Base-by-base conservation (phyloP, 2,113 vertebrate species). In the Crocuta crocuta region DNA sequence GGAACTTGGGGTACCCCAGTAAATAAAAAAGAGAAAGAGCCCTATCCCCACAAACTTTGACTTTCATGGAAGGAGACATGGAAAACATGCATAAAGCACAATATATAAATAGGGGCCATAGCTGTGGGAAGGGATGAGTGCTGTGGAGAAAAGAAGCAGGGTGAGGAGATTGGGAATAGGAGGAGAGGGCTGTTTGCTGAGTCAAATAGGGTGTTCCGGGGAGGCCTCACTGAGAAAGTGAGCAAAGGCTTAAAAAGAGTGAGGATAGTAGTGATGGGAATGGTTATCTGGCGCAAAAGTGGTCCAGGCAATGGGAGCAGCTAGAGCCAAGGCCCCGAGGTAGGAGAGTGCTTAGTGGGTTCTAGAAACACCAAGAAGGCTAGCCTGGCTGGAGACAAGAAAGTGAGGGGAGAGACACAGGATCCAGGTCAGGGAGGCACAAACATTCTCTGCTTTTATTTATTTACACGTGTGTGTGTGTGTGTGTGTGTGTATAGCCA, bases 301-400 rank as follows among this genome's bases (percentile, higher is more conserved):
- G 39, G 5, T n/a, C 28, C 55, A 91, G 63, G n/a, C 43, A 68
- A 31, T 6, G 17, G 17, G 19, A n/a, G 78, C 6, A 73, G 79
- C 58, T 2, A 39, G 4, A 50, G 35, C 93, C 55, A 66, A 88
- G 43, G 35, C 4, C 10, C 45, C 24, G 11, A 74, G 28, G 66
- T 8, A 13, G n/a, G 10, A 73, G 11, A 11, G 4, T 7, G 5
- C 4, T 15, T 12, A 1, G 5, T 2, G 23, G 50, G 31, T 61
- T 93, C 80, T 65, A 84, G 68, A 79, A 68, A 55, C 0, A 61
- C 8, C 10, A 19, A 63, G 82, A 21, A 76, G 24, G 19, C 55
- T 58, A 80, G 26, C 12, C 12, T 58, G 23, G 13, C 35, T 23
- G 17, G 28, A 86, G 33, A 35, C 0, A 66, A 63, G 39, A 84